Base-by-base conservation (phyloP, 2,888 invertebrate species). In the Mythimna pallens region DNA sequence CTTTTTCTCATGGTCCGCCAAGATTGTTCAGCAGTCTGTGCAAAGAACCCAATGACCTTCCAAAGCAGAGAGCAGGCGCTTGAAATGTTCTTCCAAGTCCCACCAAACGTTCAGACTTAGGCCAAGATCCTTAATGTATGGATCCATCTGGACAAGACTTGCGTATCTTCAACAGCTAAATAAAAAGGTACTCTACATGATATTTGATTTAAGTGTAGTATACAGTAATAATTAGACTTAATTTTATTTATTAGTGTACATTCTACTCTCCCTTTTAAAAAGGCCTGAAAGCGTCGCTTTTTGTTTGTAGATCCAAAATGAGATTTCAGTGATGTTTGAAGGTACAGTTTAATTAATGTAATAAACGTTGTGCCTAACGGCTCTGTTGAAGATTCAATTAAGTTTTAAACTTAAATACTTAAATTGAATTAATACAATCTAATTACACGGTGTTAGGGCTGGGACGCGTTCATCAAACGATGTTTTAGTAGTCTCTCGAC, bases 331-430 rank as follows among this genome's bases (percentile, higher is more conserved):
- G 75, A 86, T 84, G 76, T 83, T 86, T 83, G 70, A 81, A 86
- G 83, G 84, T 70, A 83, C 68, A 65, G 65, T 87, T 84, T 87
- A 84, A 87, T 87, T 87, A 87, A 87, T 83, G 81, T 83, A 86
- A 87, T 87, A 84, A 87, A 86, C 82, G 87, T 76, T 77, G 73
- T 76, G 70, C 74, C 79, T 78, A 78, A 83, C 80, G 71, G 76
- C 74, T 69, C 75, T 36, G 76, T 73, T 82, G 76, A 81, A 84
- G 74, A 87, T 87, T 84, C 84, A 82, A 87, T 87, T 84, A 84
- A 83, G 83, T 87, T 87, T 86, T 70, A 80, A 83, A 86, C 80
- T 85, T 82, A 80, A 87, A 84, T 82, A 86, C 74, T 81, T 81
- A 76, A 73, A 87, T 83, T 76, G 65, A 80, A 87, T 87, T 86